Conservation (phyloP, 2,888 invertebrate species). For the Acrobasis suavella region DNA sequence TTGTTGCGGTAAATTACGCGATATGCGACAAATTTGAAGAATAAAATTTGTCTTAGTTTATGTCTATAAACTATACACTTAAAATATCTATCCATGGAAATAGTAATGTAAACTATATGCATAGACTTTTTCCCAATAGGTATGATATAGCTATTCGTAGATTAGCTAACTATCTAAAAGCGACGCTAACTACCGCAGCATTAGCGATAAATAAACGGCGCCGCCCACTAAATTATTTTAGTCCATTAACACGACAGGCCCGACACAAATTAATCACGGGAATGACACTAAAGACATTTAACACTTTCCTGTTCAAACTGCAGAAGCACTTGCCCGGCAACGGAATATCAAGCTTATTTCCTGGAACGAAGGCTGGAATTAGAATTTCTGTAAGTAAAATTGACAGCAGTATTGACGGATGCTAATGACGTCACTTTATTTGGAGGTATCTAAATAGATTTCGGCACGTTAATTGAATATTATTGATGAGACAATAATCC, state of each 20-base stretch:
- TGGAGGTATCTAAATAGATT: background rate
- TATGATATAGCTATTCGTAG: conserved; percentile 42
- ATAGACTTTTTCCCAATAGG: conserved; percentile 27
- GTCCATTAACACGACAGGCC: conserved; percentile 73
- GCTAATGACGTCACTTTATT: background rate
- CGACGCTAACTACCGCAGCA: conserved; percentile 47
- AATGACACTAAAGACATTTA: conserved; percentile 77
- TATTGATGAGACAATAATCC: no score
- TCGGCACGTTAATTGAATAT: no score
- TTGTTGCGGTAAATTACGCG: no score
- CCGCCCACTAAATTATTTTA: conserved; percentile 79
- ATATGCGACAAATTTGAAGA: no score
- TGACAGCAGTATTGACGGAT: conserved; percentile 9
- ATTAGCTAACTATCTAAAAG: conserved; percentile 58
- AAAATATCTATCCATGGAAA: no score
- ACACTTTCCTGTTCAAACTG: conserved; percentile 63
- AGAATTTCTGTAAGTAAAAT: background rate
- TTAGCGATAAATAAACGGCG: conserved; percentile 69
- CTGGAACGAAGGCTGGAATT: conserved; percentile 14
- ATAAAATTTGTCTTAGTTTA: no score
- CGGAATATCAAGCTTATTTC: conserved; percentile 21
- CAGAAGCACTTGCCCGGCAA: conserved; percentile 34
- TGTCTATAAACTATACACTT: no score
- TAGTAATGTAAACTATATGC: background rate
- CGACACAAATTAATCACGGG: conserved; percentile 77